Percentiles rank a stretch among this genome's conserved stretches.
These are phyloP conservation scores for Saturnia japonica DNA, from an alignment of 2,888 invertebrate genomes.

Conservation along the genomic window DNA sequence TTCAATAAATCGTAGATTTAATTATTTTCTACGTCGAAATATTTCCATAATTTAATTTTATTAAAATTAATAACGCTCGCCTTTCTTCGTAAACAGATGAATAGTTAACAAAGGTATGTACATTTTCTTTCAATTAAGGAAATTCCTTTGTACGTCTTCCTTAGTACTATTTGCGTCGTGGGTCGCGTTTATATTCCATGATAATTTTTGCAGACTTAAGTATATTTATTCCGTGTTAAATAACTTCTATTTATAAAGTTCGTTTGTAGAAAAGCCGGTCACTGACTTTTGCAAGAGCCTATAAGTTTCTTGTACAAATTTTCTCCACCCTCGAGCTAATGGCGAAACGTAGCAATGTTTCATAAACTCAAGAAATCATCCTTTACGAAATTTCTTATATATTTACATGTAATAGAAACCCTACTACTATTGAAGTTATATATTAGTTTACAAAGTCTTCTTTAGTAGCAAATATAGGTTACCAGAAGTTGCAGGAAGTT, in stretches of 20 bases:
- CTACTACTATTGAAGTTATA: no score
- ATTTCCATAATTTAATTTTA: constrained; percentile 26
- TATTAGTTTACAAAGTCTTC: no score
- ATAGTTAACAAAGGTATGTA: constrained; percentile 30
- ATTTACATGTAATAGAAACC: not conserved
- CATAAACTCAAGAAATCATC: not conserved
- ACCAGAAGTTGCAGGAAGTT: not conserved
- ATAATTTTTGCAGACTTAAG: not conserved
- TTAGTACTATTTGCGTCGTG: constrained; percentile 9
- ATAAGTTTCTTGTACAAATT: not conserved
- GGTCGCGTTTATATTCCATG: not conserved
- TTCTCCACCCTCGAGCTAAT: not conserved
- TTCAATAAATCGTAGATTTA: no score
- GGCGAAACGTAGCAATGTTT: not conserved
- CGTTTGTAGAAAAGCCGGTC: not conserved
- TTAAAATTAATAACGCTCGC: constrained; percentile 31
- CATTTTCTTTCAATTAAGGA: constrained; percentile 30
- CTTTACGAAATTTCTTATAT: not conserved
- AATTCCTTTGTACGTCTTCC: constrained; percentile 25
- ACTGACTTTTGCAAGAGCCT: not conserved
- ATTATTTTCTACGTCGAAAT: constrained; percentile 21
- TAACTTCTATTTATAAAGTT: not conserved
- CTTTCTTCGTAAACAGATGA: constrained; percentile 28
- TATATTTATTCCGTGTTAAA: not conserved
- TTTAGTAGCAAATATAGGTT: no score